These are phyloP conservation scores for Oreochromis niloticus DNA, from an alignment of 2,113 vertebrate genomes.

Conservation along the genomic window DNA sequence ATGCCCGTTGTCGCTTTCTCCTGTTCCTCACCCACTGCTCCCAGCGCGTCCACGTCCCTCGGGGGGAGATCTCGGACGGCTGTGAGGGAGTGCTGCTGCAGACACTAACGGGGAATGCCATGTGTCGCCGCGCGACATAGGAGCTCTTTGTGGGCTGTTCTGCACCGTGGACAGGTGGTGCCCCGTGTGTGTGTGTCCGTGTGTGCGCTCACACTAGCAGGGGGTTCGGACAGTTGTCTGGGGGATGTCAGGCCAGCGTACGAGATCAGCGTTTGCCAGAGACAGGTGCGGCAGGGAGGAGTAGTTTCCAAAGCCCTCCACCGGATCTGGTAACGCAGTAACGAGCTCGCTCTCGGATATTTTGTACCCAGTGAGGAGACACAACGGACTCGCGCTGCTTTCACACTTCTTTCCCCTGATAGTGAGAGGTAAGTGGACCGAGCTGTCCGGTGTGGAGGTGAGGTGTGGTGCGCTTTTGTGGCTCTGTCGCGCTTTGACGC, in stretches of 20 bases:
- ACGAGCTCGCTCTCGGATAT: constrained; percentile 51
- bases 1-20: constrained; percentile 19
- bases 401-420: not conserved
- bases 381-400: not conserved
- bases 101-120: constrained; percentile 62
- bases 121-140: constrained; percentile 71
- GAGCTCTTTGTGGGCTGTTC: constrained; percentile 67
- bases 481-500: constrained; percentile 7
- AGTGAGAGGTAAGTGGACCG: constrained; percentile 62
- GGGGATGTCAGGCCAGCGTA: constrained; percentile 70
- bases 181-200: constrained; percentile 2
- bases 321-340: constrained; percentile 35
- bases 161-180: constrained; percentile 74
- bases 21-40: constrained; percentile 16
- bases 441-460: constrained; percentile 26
- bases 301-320: constrained; percentile 61
- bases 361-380: constrained; percentile 29
- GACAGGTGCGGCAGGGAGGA: constrained; percentile 77
- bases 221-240: constrained; percentile 68
- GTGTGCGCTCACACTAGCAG: not conserved
- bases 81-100: constrained; percentile 50
- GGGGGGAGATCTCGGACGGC: constrained; percentile 41
- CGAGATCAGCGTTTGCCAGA: constrained; percentile 57
- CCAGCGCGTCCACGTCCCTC: constrained; percentile 42
- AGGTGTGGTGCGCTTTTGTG: constrained; percentile 20